Evolutionary conservation across 2,888 invertebrate genomes (phyloP).

Genomic region (Ochropleura leucogaster): DNA sequence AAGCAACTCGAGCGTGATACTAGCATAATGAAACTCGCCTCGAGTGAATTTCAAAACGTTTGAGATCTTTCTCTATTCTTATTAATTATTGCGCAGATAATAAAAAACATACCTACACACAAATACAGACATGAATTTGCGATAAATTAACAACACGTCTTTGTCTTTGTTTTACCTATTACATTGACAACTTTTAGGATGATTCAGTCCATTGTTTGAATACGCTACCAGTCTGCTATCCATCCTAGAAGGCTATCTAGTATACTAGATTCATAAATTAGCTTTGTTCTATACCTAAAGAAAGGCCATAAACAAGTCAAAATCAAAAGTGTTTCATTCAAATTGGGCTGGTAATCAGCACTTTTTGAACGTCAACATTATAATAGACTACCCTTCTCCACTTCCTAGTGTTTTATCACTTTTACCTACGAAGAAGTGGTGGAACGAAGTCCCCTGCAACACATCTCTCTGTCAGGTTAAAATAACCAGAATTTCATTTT

Average conservation of each 20-base stretch:
- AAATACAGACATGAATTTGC: neutral
- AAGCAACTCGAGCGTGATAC: neutral
- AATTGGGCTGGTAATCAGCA: too few relatives aligned
- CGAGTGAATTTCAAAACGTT: neutral
- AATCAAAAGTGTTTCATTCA: too few relatives aligned
- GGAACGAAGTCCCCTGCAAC: too few relatives aligned
- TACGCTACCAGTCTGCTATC: neutral
- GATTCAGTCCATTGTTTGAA: constrained; percentile 10
- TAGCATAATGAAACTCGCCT: neutral
- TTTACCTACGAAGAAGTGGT: too few relatives aligned
- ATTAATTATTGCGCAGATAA: too few relatives aligned
- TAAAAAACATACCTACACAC: too few relatives aligned
- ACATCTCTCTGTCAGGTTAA: too few relatives aligned
- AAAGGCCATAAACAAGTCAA: neutral
- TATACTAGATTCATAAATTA: neutral
- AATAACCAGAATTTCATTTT: too few relatives aligned
- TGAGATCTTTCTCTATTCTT: too few relatives aligned
- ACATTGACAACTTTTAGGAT: neutral
- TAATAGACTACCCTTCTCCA: too few relatives aligned
- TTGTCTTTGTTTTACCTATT: neutral
- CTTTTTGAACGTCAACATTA: too few relatives aligned
- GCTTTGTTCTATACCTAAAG: neutral
- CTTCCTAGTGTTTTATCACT: too few relatives aligned
- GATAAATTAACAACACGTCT: neutral
- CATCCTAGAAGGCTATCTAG: neutral